phyloP scores from a whole-genome alignment of 2,113 vertebrate species.

The Melanerpes formicivorus region DNA sequence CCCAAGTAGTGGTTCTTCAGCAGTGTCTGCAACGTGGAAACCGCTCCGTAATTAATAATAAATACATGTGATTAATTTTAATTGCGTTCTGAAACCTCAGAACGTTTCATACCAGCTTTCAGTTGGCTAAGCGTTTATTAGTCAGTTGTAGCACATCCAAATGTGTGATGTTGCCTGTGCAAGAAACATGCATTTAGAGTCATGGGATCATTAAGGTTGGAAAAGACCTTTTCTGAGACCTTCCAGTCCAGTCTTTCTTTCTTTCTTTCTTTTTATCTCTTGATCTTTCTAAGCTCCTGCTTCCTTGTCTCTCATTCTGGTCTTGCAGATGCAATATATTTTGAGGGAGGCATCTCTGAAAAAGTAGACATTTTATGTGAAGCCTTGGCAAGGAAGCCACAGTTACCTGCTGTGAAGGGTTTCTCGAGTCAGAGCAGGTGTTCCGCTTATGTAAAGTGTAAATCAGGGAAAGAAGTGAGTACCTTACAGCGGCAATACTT shows the following conservation, averaged over 20 bases:
- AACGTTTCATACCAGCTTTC: background rate
- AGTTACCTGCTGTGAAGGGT: background rate
- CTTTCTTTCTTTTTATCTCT: background rate
- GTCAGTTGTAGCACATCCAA: background rate
- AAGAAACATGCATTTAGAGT: background rate
- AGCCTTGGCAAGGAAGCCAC: background rate
- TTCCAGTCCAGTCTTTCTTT: rapidly evolving
- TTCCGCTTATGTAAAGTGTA: background rate
- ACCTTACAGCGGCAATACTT: background rate
- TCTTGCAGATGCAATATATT: background rate
- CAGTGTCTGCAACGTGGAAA: background rate
- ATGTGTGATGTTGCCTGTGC: background rate
- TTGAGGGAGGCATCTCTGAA: background rate
- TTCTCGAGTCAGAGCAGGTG: background rate
- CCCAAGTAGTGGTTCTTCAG: background rate
- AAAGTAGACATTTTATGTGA: background rate
- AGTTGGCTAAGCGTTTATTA: background rate
- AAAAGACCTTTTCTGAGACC: background rate
- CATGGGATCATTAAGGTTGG: background rate
- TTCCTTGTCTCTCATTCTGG: background rate
- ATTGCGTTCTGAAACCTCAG: background rate
- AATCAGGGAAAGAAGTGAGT: background rate
- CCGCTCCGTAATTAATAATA: background rate
- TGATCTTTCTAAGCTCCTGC: background rate
- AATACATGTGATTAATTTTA: background rate